Base-by-base conservation (phyloP, 2,888 invertebrate species). In the Mesochorus sp. region DNA sequence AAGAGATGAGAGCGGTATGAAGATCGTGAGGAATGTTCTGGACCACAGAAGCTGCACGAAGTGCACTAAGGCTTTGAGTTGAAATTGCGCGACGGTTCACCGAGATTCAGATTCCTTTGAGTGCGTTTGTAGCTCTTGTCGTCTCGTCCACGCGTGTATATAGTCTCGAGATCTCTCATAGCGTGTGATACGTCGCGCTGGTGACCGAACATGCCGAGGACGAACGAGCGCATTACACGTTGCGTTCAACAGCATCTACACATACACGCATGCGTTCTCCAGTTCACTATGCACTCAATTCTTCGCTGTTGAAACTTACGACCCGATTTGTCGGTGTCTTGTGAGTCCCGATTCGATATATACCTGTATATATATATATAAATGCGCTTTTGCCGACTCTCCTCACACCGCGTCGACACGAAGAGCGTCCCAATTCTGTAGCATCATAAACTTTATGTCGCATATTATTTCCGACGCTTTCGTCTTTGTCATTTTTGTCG, bases 371-470 rank as follows among this genome's bases (percentile, higher is more conserved):
- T 39, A 21, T 21, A 47, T 10, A 21, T 2, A 31, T 5, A 21
- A 19, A 47, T 26, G 3, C 28, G 51, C 10, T 28, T 42, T 57
- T 31, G 28, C 8, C 3, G 51, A 59, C 47, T 49, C 39, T 34
- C 51, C 64, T 62, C 64, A 19, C 57, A 61, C 53, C 24, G 62
- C 59, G 57, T 71, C 71, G 73, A 80, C 79, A 17, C 59, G 51
- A 44, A 59, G n/a, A 64, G 64, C 59, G 57, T 64, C 64, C 42
- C 59, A 66, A 78, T 78, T 74, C 44, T 34, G 71, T 70, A 70
- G 42, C 55, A 79, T 44, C 81, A 81, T 83, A 83, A 83, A 83
- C 75, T 83, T 83, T 81, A 83, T 80, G 79, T 76, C 80, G 76
- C 74, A 78, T 76, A 76, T 74, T 76, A 79, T 76, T 80, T 72